Evolutionary conservation across 30 jellyfish, hydroid and myxozoan species (phyloP).

Genomic region (Cassiopea andromeda): DNA sequence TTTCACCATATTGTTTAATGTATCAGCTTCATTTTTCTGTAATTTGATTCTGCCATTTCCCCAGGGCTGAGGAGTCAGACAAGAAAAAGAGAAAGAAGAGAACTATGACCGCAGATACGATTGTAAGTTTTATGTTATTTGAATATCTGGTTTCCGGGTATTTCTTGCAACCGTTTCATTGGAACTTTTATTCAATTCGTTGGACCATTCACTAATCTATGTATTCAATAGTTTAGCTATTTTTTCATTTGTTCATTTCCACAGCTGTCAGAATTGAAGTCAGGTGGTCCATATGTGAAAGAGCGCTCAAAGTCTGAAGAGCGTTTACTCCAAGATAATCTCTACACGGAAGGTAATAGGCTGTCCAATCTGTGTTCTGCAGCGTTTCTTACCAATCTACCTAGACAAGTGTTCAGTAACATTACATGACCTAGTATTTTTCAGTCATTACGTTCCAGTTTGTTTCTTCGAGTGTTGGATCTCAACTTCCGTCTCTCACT

Average conservation of each 20-base stretch:
- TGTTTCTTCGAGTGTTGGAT: no score
- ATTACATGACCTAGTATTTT: not conserved
- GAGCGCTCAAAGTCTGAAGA: constrained; percentile 73
- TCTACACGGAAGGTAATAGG: constrained; percentile 52
- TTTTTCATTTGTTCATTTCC: constrained; percentile 5
- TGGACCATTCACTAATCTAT: constrained; percentile 1
- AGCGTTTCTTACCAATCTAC: no score
- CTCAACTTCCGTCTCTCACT: no score
- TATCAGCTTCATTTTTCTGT: no score
- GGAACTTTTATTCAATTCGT: not conserved
- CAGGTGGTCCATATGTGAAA: constrained; percentile 59
- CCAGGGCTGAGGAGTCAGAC: constrained; percentile 41
- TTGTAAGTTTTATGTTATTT: constrained; percentile 3
- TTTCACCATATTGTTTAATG: no score
- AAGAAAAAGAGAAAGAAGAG: constrained; percentile 56
- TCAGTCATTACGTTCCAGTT: no score
- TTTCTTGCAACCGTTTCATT: not conserved
- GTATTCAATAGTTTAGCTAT: not conserved
- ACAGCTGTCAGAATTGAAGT: constrained; percentile 58
- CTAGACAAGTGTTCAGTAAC: not conserved
- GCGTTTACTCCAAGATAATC: constrained; percentile 34
- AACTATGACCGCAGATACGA: constrained; percentile 66
- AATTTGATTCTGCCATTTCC: not conserved
- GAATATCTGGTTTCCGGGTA: no score
- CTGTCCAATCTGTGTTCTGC: not conserved